Percentiles rank a stretch among this genome's conserved stretches.
Conservation (phyloP, 1,140 invertebrate species). For the Calycopis cecrops region DNA sequence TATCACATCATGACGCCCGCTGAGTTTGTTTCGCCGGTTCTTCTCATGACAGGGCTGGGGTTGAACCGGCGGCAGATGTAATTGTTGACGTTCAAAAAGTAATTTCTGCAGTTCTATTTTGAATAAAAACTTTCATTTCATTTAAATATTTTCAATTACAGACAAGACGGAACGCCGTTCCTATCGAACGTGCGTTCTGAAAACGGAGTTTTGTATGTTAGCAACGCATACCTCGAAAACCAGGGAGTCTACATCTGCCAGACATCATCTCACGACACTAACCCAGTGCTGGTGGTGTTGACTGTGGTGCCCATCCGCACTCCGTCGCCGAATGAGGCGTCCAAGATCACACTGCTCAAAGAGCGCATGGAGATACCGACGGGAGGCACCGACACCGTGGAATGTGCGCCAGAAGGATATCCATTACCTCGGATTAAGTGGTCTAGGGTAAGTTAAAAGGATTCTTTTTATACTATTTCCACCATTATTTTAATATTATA, state of each 20-base stretch:
- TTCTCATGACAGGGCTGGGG: no score
- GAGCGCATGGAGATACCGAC: constrained; percentile 84
- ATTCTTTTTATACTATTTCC: no score
- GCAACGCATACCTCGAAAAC: constrained; percentile 79
- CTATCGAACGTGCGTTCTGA: constrained; percentile 75
- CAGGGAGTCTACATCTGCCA: constrained; percentile 90
- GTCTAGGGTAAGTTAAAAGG: constrained; percentile 79
- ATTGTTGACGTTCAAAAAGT: no score
- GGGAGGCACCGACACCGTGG: constrained; percentile 84
- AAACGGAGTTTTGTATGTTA: constrained; percentile 84
- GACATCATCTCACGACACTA: constrained; percentile 45
- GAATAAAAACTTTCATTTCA: no score
- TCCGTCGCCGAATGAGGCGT: constrained; percentile 39
- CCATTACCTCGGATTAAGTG: constrained; percentile 85
- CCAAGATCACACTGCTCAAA: constrained; percentile 78
- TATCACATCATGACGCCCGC: no score
- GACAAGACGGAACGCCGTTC: constrained; percentile 75
- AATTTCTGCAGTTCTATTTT: no score
- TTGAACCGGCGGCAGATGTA: no score
- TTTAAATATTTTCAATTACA: constrained; percentile 34
- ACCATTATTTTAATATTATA: no score
- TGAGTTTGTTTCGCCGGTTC: no score
- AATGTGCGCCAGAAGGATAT: constrained; percentile 82
- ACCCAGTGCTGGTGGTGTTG: constrained; percentile 33
- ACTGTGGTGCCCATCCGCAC: constrained; percentile 34